These are phyloP conservation scores for Euwallacea similis DNA, from an alignment of 1,140 invertebrate species.

Conservation along the genomic window DNA sequence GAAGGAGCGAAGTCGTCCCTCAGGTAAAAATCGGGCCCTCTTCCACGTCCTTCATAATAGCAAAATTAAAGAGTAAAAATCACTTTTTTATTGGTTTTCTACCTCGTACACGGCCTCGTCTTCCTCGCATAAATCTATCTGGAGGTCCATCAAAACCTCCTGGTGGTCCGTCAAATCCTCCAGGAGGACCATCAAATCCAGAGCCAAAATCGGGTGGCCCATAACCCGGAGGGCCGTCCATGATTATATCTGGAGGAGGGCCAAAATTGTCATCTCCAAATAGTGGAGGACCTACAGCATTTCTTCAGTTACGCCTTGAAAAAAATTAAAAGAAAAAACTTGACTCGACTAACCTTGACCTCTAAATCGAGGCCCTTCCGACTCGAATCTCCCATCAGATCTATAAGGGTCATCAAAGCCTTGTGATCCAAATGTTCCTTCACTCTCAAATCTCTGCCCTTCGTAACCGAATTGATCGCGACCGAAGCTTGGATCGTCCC, in stretches of 20 bases:
- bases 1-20: slow-evolving; percentile 22
- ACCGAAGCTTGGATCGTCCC: background rate
- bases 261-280: slow-evolving; percentile 16
- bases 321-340: background rate
- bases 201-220: slow-evolving; percentile 3
- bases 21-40: slow-evolving; percentile 36
- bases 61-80: slow-evolving; percentile 10
- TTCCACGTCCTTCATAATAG: slow-evolving; percentile 25
- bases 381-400: slow-evolving; percentile 5
- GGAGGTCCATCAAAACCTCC: slow-evolving; percentile 25
- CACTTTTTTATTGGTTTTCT: background rate
- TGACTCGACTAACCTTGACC: slow-evolving; percentile 12
- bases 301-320: background rate
- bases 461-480: background rate
- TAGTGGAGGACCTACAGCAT: slow-evolving; percentile 9
- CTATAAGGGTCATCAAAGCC: background rate
- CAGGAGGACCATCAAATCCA: slow-evolving; percentile 22
- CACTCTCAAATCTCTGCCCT: background rate
- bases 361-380: slow-evolving; percentile 14
- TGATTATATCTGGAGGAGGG: slow-evolving; percentile 13
- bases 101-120: slow-evolving; percentile 28
- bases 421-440: slow-evolving; percentile 11
- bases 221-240: slow-evolving; percentile 17
- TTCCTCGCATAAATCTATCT: slow-evolving; percentile 22
- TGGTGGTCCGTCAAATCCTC: slow-evolving; percentile 19